phyloP scores from a whole-genome alignment of 2,113 vertebrate species.

The Colaptes auratus region DNA sequence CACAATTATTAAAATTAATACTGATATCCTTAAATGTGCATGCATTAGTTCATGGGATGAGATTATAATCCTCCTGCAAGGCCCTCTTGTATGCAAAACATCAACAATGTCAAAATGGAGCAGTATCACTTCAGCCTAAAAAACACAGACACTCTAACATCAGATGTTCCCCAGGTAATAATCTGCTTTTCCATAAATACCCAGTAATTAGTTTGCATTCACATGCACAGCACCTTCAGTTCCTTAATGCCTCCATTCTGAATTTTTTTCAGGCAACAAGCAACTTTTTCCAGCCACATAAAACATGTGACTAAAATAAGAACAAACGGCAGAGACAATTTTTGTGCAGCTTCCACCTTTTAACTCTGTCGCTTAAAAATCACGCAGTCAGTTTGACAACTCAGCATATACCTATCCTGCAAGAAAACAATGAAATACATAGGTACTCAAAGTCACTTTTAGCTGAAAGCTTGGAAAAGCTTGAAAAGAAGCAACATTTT shows the following conservation, averaged over 20 bases:
- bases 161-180: background rate
- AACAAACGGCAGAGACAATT: background rate
- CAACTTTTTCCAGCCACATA: background rate
- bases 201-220: background rate
- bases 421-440: background rate
- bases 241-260: background rate
- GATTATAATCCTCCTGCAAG: background rate
- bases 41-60: background rate
- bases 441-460: background rate
- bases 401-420: background rate
- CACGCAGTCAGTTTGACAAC: background rate
- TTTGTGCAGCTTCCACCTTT: background rate
- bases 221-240: background rate
- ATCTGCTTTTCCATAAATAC: background rate
- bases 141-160: background rate
- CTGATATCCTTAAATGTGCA: background rate
- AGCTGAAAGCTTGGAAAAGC: background rate
- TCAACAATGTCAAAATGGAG: background rate
- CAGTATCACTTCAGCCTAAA: background rate
- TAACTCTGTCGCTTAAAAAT: background rate
- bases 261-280: background rate
- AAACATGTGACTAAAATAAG: background rate
- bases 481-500: background rate
- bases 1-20: background rate
- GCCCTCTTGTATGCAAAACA: background rate